These are phyloP conservation scores for Petroica traversi DNA, from an alignment of 2,113 vertebrate species.

Conservation along the genomic window DNA sequence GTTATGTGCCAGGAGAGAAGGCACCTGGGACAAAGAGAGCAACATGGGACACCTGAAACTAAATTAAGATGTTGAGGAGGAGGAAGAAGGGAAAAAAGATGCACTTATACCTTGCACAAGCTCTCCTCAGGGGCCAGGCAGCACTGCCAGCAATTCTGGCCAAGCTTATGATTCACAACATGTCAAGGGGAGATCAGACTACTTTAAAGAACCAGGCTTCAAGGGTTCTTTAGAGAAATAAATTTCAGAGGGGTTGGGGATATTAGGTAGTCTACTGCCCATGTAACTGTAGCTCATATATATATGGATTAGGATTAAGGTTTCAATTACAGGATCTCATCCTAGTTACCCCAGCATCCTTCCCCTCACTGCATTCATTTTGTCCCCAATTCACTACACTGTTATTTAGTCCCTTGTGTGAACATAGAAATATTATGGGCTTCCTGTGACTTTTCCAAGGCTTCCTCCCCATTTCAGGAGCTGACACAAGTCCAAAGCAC, in stretches of 20 bases:
- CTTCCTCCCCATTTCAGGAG: neutral
- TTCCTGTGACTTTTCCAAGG: neutral
- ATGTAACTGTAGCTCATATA: neutral
- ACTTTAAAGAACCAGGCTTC: neutral
- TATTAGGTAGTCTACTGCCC: neutral
- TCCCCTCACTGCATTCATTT: neutral
- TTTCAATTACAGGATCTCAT: neutral
- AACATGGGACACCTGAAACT: neutral
- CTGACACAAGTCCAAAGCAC: neutral
- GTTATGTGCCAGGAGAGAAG: neutral
- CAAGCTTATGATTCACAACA: neutral
- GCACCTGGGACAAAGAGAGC: neutral
- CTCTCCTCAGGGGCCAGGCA: accelerated
- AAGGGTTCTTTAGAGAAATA: neutral
- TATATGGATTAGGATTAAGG: neutral
- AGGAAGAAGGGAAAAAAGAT: neutral
- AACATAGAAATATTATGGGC: neutral
- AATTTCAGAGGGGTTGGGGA: neutral
- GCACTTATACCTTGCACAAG: neutral
- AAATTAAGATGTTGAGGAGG: neutral
- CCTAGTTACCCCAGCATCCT: neutral
- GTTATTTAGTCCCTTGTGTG: neutral
- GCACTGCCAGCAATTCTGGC: neutral
- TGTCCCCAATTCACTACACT: neutral
- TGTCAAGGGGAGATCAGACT: neutral